These are phyloP conservation scores for Synergus japonicus DNA, from an alignment of 2,888 invertebrate species.

Conservation along the genomic window DNA sequence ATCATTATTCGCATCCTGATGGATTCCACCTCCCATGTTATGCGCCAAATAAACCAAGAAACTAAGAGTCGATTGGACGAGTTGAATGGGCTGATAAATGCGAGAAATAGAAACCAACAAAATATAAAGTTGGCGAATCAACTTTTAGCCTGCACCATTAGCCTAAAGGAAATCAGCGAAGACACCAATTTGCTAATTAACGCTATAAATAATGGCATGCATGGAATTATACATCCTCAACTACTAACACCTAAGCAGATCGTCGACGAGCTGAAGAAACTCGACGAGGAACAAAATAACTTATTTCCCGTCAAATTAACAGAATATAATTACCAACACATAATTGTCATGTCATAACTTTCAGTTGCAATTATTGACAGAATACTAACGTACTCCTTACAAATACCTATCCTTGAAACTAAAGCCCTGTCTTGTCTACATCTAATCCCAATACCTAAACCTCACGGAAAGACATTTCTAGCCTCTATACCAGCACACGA, in stretches of 20 bases:
- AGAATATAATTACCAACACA: conserved; percentile 9
- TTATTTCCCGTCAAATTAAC: background rate
- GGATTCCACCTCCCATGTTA: background rate
- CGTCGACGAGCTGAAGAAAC: background rate
- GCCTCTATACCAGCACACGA: too few relatives aligned
- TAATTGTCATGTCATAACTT: background rate
- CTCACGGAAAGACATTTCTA: background rate
- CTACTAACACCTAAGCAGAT: background rate
- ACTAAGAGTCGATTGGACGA: background rate
- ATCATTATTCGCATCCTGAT: background rate
- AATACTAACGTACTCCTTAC: background rate
- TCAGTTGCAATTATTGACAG: background rate
- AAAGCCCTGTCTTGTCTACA: background rate
- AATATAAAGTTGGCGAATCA: too few relatives aligned
- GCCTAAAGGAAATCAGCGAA: background rate
- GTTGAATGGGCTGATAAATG: background rate
- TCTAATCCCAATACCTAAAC: background rate
- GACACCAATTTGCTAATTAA: conserved; percentile 3
- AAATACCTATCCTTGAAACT: background rate
- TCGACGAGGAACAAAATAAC: background rate
- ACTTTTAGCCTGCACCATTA: background rate
- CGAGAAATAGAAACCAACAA: background rate
- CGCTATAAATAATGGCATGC: background rate
- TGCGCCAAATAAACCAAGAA: background rate
- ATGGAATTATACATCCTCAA: conserved; percentile 1